Evolutionary conservation across 2,113 vertebrate species (phyloP).

Genomic region (Elanoides forficatus): DNA sequence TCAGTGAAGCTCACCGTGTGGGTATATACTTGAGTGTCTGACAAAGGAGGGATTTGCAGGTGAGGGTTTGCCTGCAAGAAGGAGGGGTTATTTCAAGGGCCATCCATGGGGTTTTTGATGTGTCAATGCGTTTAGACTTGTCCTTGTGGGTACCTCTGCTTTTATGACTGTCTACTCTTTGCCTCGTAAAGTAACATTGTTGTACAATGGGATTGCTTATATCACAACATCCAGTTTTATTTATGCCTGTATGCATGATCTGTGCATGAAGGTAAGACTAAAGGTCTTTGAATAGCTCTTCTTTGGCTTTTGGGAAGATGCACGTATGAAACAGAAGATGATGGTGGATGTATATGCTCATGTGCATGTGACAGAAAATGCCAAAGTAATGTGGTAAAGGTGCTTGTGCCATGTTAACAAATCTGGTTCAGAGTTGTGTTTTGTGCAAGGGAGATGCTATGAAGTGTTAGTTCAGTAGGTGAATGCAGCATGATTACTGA

Average conservation of each 20-base stretch:
- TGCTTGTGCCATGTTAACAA: not conserved
- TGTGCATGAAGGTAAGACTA: not conserved
- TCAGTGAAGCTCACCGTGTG: not conserved
- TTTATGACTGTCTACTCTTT: not conserved
- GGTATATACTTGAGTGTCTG: not conserved
- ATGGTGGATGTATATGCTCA: not conserved
- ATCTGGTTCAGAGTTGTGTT: not conserved
- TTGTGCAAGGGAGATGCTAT: not conserved
- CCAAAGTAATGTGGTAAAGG: accelerated
- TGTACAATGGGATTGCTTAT: not conserved
- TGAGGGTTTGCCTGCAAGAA: not conserved
- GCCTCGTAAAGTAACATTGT: not conserved
- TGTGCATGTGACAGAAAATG: not conserved
- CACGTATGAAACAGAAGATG: not conserved
- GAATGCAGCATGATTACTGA: not conserved
- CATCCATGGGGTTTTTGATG: not conserved
- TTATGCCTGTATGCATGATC: not conserved
- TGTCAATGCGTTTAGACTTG: not conserved
- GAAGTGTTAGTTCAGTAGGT: not conserved
- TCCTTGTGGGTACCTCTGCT: not conserved
- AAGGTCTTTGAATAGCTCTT: not conserved
- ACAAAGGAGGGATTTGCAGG: not conserved
- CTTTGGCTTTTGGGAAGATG: not conserved
- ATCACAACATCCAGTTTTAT: not conserved
- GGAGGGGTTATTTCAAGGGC: not conserved